Evolutionary conservation across 2,797 vertebrate genomes (phyloP).

Genomic region (Gallinago nigripennis): DNA sequence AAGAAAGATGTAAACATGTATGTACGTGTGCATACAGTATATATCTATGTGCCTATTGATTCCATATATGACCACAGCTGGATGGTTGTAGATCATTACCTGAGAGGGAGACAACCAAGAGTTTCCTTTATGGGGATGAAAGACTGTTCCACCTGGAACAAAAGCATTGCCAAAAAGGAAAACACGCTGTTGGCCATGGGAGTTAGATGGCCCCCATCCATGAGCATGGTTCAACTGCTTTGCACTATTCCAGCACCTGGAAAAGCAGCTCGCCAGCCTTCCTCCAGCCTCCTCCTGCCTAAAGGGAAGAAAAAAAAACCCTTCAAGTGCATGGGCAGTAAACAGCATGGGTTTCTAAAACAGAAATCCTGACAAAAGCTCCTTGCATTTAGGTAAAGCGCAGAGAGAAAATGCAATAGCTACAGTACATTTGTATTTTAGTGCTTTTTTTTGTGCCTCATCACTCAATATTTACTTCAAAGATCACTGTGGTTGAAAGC

Average conservation of each 20-base stretch:
- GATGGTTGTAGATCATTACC: not conserved
- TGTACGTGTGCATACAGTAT: too few species aligned
- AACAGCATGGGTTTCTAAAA: not conserved
- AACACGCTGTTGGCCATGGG: not conserved
- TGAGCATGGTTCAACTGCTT: constrained; percentile 27
- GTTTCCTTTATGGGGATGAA: constrained; percentile 10
- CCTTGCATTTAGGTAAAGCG: not conserved
- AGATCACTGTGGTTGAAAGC: not conserved
- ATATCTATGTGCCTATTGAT: rapidly evolving
- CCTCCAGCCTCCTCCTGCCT: not conserved
- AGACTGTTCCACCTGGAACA: constrained; percentile 60
- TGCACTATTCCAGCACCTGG: constrained; percentile 59
- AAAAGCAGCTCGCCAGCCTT: constrained; percentile 47
- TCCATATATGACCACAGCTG: not conserved
- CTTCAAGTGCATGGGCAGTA: not conserved
- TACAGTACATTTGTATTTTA: not conserved
- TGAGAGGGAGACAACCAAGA: constrained; percentile 23
- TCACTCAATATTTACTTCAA: not conserved
- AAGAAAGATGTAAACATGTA: not conserved
- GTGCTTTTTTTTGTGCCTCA: not conserved
- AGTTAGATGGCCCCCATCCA: constrained; percentile 48
- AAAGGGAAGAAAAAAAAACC: not conserved
- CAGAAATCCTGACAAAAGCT: not conserved
- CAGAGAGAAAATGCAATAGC: not conserved
- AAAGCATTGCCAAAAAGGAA: constrained; percentile 53